Evolutionary conservation across 2,797 vertebrate species (phyloP).

Genomic region (Urosaurus nigricauda): DNA sequence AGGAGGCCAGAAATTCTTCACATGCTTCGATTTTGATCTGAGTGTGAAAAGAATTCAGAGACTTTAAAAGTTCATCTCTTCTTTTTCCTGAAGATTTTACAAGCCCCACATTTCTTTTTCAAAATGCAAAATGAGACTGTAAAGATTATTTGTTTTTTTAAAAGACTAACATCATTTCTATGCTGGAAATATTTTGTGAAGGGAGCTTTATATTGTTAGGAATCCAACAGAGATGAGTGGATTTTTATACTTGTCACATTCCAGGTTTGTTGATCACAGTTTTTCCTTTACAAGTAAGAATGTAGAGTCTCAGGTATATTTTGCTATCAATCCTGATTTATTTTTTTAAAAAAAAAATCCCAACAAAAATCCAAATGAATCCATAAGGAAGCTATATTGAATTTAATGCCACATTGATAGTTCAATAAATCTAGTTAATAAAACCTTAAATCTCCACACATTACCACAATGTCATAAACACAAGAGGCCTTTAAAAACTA

Average conservation of each 20-base stretch:
- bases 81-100: too few species aligned
- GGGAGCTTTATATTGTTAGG: neutral
- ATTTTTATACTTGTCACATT: neutral
- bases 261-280: neutral
- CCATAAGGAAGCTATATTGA: conserved; percentile 18
- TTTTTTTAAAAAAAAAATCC: neutral
- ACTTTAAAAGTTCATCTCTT: too few species aligned
- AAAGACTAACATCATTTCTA: too few species aligned
- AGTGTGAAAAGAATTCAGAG: neutral
- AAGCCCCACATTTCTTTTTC: neutral
- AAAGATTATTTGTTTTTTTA: too few species aligned
- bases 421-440: neutral
- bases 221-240: too few species aligned
- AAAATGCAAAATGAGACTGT: neutral
- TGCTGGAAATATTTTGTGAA: too few species aligned
- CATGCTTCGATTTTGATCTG: neutral
- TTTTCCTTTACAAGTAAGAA: neutral
- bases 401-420: conserved; percentile 47
- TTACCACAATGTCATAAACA: neutral
- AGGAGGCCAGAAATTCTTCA: neutral
- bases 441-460: neutral
- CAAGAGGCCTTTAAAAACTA: neutral
- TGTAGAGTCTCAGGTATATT: neutral
- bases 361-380: conserved; percentile 4
- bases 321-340: rapidly evolving